phyloP scores from a whole-genome alignment of 2,113 vertebrate genomes.

The Microcebus jonahi region DNA sequence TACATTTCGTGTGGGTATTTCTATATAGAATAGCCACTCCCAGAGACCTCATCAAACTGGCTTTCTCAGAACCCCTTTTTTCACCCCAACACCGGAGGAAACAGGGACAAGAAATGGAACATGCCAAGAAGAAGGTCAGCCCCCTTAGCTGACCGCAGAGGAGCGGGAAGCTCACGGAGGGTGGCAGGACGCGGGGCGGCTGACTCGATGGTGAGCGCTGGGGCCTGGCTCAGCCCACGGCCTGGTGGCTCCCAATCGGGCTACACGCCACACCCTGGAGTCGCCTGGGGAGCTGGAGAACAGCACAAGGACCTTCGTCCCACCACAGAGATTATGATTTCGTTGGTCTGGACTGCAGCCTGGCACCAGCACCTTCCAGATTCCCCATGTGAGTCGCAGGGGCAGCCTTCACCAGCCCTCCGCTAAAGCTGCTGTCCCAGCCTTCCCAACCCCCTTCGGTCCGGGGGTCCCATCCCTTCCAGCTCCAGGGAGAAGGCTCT shows the following conservation, averaged over 20 bases:
- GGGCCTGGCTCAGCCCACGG: rapidly evolving
- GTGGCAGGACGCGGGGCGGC: rapidly evolving
- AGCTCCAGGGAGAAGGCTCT: not conserved
- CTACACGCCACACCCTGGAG: not conserved
- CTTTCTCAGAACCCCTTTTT: not conserved
- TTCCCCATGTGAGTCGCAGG: rapidly evolving
- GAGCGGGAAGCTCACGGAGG: rapidly evolving
- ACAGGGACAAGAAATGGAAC: not conserved
- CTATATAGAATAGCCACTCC: not conserved
- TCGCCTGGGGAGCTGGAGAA: not conserved
- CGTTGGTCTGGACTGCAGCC: not conserved
- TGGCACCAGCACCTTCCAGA: not conserved
- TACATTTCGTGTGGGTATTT: not conserved
- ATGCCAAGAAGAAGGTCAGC: rapidly evolving
- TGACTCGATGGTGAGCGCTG: too few species aligned
- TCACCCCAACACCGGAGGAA: not conserved
- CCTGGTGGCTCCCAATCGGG: rapidly evolving
- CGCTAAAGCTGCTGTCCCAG: not conserved
- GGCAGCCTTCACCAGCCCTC: not conserved
- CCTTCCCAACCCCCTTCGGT: rapidly evolving
- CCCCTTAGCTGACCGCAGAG: rapidly evolving
- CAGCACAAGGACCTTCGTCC: not conserved
- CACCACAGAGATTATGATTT: not conserved
- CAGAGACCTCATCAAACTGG: not conserved
- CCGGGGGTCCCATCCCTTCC: rapidly evolving